Percentiles rank a stretch among this genome's conserved stretches.
These are phyloP conservation scores for Cathartes aura DNA, from an alignment of 2,113 vertebrate genomes.

Conservation along the genomic window DNA sequence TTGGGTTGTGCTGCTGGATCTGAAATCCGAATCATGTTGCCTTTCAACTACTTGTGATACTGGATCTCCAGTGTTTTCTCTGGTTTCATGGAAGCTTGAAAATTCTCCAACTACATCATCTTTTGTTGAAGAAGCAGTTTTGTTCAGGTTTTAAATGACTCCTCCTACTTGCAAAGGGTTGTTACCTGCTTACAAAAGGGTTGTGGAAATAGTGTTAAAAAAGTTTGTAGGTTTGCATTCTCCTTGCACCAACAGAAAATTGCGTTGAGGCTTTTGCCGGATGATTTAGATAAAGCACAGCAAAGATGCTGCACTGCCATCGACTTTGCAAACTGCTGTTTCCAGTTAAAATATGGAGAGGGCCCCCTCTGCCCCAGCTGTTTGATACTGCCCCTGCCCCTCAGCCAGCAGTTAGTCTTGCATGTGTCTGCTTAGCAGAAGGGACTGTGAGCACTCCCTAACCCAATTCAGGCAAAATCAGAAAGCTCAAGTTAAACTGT, in stretches of 20 bases:
- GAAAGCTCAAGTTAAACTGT: not conserved
- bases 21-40: not conserved
- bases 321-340: not conserved
- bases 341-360: not conserved
- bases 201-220: not conserved
- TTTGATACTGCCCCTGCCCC: not conserved
- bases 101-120: not conserved
- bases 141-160: not conserved
- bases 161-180: not conserved
- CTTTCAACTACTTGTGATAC: not conserved
- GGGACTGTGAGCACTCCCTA: not conserved
- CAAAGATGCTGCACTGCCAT: not conserved
- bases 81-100: not conserved
- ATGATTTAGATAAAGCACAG: not conserved
- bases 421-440: not conserved
- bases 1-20: not conserved
- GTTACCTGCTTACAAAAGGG: not conserved
- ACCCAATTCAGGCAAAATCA: not conserved
- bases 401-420: not conserved
- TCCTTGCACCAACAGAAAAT: not conserved
- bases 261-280: not conserved
- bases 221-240: not conserved
- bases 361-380: not conserved
- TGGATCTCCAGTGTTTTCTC: not conserved
- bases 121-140: not conserved